Percentiles rank a stretch among this genome's conserved stretches.
Evolutionary conservation across 2,797 vertebrate species (phyloP).

Genomic region (Momotus momota): DNA sequence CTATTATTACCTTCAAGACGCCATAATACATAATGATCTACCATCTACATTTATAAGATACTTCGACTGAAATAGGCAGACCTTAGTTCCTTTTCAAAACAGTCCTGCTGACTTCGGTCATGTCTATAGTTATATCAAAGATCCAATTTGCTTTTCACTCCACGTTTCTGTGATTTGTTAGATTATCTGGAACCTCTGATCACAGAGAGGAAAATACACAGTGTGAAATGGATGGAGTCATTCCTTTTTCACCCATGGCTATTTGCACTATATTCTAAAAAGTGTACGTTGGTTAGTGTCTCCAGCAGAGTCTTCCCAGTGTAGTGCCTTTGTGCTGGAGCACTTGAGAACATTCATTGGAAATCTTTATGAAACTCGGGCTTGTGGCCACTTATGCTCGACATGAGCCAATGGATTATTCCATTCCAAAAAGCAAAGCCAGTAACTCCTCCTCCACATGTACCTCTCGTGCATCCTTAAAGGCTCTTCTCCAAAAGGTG

Average conservation of each 20-base stretch:
- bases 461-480: accelerated
- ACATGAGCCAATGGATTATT: not conserved
- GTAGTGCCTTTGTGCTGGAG: not conserved
- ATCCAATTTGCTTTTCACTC: not conserved
- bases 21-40: slow-evolving; percentile 6
- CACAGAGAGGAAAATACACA: not conserved
- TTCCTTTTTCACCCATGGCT: not conserved
- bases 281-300: accelerated
- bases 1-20: not conserved
- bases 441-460: not conserved
- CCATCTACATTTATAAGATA: not conserved
- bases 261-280: not conserved
- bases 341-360: not conserved
- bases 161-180: not conserved
- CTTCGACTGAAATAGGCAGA: not conserved
- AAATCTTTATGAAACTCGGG: not conserved
- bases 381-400: not conserved
- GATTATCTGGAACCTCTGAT: not conserved
- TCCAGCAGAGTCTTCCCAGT: not conserved
- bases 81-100: not conserved
- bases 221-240: accelerated
- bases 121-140: not conserved
- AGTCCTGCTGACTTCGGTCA: not conserved
- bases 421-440: not conserved
- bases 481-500: not conserved